A percentile compares a stretch with the other conserved stretches of the same genome.
Conservation (phyloP, 2,113 vertebrate species). For the Mesocricetus auratus region DNA sequence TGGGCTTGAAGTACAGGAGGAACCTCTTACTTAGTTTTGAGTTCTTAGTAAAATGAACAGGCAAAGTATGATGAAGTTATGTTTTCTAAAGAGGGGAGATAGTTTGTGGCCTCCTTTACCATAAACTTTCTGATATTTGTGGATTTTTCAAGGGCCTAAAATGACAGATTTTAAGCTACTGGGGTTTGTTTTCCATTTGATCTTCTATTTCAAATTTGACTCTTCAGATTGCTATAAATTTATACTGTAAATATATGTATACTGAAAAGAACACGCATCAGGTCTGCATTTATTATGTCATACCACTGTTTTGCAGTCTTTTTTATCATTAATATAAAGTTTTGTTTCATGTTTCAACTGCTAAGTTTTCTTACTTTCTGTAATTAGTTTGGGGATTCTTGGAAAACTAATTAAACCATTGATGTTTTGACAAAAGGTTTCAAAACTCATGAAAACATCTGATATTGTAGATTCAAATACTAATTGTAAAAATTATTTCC, state of each 20-base stretch:
- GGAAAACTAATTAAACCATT: slow-evolving; percentile 5
- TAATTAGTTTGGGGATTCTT: not conserved
- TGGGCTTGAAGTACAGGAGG: not conserved
- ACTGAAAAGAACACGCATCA: not conserved
- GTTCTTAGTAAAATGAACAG: not conserved
- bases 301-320: not conserved
- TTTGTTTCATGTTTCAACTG: not conserved
- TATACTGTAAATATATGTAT: not conserved
- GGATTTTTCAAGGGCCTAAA: not conserved
- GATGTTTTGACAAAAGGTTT: not conserved
- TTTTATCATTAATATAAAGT: not conserved
- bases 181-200: not conserved
- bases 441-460: not conserved
- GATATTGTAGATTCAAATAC: not conserved
- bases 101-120: not conserved
- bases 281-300: not conserved
- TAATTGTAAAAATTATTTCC: slow-evolving; percentile 5
- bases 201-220: not conserved
- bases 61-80: no score
- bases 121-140: not conserved
- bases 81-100: no score
- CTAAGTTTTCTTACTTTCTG: not conserved
- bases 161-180: not conserved
- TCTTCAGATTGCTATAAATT: not conserved
- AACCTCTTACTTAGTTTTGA: not conserved